These are phyloP conservation scores for Trachelus iudaicus DNA, from an alignment of 2,888 invertebrate species.

Conservation along the genomic window DNA sequence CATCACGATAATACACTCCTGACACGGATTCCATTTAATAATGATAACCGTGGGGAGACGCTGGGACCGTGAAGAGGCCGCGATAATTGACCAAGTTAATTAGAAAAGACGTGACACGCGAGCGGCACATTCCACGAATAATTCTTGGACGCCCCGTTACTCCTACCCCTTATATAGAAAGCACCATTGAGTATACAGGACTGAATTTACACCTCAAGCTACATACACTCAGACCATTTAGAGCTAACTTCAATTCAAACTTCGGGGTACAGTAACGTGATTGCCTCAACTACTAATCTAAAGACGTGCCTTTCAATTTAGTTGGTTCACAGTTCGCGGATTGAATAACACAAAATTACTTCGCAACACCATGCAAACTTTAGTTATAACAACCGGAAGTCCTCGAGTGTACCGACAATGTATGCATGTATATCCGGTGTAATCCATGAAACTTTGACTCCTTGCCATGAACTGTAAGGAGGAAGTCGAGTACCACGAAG, in stretches of 20 bases:
- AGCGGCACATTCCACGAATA: conserved; percentile 43
- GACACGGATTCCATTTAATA: conserved; percentile 1
- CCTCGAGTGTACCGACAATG: neutral
- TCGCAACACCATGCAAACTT: neutral
- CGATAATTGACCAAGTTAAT: conserved; percentile 53
- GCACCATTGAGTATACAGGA: neutral
- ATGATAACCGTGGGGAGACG: conserved; percentile 17
- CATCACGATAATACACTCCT: neutral
- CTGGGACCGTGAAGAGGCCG: conserved; percentile 24
- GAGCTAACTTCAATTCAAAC: conserved; percentile 3
- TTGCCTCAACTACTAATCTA: neutral
- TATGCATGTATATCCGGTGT: neutral
- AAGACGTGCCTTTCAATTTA: conserved; percentile 4
- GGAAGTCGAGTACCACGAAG: neutral
- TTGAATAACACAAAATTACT: neutral
- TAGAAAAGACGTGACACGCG: conserved; percentile 51
- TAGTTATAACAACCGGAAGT: neutral
- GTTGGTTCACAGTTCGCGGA: neutral
- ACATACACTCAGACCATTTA: neutral
- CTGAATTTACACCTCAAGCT: neutral
- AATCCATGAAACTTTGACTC: neutral
- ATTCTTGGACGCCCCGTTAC: conserved; percentile 19
- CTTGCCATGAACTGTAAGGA: neutral
- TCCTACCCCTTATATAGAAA: neutral
- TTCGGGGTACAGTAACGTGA: neutral